These are phyloP conservation scores for Alitta virens DNA, from an alignment of 2,888 invertebrate genomes.

Conservation along the genomic window DNA sequence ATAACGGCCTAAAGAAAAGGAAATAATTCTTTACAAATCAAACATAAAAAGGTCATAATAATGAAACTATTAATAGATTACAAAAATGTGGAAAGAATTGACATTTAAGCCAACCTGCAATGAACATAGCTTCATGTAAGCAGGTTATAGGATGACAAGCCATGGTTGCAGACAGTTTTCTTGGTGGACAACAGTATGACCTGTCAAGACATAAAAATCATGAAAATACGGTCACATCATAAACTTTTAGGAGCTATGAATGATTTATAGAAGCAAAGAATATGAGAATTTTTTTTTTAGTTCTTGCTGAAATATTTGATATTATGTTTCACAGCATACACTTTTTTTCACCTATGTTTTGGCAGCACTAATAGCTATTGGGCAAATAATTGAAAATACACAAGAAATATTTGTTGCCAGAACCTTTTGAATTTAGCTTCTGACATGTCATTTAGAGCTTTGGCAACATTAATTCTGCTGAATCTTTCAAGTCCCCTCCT, in stretches of 20 bases:
- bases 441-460: slow-evolving; percentile 39
- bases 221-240: too few species aligned
- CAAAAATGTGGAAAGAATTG: too few species aligned
- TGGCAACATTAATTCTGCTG: slow-evolving; percentile 45
- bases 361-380: too few species aligned
- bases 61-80: too few species aligned
- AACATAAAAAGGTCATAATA: background rate
- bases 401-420: background rate
- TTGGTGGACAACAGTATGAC: slow-evolving; percentile 62
- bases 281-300: too few species aligned
- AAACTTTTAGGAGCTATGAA: too few species aligned
- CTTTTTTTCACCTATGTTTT: too few species aligned
- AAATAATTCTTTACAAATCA: background rate
- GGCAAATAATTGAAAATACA: too few species aligned
- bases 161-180: slow-evolving; percentile 57
- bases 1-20: slow-evolving; percentile 13
- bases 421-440: slow-evolving; percentile 40
- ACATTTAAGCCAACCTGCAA: slow-evolving; percentile 59
- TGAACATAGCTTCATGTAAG: slow-evolving; percentile 65
- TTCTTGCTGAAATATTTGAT: too few species aligned
- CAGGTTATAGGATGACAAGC: slow-evolving; percentile 62
- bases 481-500: slow-evolving; percentile 36
- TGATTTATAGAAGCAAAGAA: too few species aligned
- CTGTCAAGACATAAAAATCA: slow-evolving; percentile 23
- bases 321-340: too few species aligned